These are phyloP conservation scores for Zeus faber DNA, from an alignment of 2,113 vertebrate species.

Conservation along the genomic window DNA sequence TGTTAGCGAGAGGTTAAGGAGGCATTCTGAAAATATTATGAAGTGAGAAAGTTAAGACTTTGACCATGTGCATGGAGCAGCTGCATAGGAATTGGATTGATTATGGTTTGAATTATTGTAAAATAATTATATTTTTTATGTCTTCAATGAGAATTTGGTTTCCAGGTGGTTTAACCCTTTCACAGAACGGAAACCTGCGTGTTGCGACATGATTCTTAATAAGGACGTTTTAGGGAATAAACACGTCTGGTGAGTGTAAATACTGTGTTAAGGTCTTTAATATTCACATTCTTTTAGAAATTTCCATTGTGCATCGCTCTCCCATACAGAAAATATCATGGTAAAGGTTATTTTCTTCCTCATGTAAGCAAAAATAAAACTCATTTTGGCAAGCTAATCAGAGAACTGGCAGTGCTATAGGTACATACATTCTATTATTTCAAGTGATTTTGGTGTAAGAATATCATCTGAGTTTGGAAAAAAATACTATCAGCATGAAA, in stretches of 20 bases:
- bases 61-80: too few relatives aligned
- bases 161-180: too few relatives aligned
- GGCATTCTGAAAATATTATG: too few relatives aligned
- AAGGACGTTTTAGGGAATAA: conserved; percentile 13
- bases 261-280: conserved; percentile 85
- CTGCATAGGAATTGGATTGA: too few relatives aligned
- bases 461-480: conserved; percentile 66
- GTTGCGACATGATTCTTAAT: too few relatives aligned
- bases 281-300: conserved; percentile 88
- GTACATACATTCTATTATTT: conserved; percentile 81
- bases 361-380: conserved; percentile 90
- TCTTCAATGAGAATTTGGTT: too few relatives aligned
- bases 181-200: too few relatives aligned
- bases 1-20: too few relatives aligned
- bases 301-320: conserved; percentile 63
- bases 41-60: too few relatives aligned
- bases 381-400: conserved; percentile 87
- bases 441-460: conserved; percentile 75
- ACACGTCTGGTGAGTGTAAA: conserved; percentile 23
- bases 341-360: conserved; percentile 64
- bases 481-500: conserved; percentile 69
- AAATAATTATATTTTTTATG: too few relatives aligned
- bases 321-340: conserved; percentile 81
- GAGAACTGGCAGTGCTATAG: conserved; percentile 86
- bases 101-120: too few relatives aligned